These are phyloP conservation scores for Heliconius cydno DNA, from an alignment of 2,888 invertebrate species.

Conservation along the genomic window DNA sequence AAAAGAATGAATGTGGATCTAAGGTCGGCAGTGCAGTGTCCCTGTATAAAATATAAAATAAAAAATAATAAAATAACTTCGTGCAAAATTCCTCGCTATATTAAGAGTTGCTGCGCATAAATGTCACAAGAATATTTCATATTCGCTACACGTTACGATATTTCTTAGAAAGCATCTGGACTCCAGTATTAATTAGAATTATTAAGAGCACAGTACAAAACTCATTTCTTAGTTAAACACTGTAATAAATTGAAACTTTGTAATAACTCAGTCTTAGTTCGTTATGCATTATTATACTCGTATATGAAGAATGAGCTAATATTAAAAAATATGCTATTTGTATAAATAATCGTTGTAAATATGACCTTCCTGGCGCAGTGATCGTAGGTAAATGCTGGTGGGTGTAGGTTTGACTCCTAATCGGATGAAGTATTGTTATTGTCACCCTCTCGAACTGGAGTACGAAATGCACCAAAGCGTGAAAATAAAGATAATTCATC, in stretches of 20 bases:
- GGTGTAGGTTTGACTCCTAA: no score
- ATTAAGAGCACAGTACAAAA: slow-evolving; percentile 31
- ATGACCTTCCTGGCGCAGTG: neutral
- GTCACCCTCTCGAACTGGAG: no score
- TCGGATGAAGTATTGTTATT: no score
- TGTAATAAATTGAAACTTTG: slow-evolving; percentile 40
- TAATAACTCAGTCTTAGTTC: slow-evolving; percentile 29
- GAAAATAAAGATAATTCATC: no score
- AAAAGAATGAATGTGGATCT: no score
- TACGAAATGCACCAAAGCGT: no score
- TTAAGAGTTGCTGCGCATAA: slow-evolving; percentile 17
- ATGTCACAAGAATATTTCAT: slow-evolving; percentile 42
- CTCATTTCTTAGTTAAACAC: slow-evolving; percentile 36
- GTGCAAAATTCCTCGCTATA: slow-evolving; percentile 16
- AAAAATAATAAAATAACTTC: slow-evolving; percentile 1
- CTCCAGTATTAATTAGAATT: slow-evolving; percentile 46
- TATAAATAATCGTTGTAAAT: neutral
- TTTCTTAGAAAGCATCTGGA: slow-evolving; percentile 45
- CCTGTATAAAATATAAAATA: neutral
- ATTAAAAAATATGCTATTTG: neutral
- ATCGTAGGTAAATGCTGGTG: no score
- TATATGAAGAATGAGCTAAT: neutral
- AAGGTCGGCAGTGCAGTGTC: neutral
- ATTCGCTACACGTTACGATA: slow-evolving; percentile 30
- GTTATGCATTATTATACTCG: slow-evolving; percentile 25